phyloP scores from a whole-genome alignment of 2,797 vertebrate genomes.

The Australoheros facetus region DNA sequence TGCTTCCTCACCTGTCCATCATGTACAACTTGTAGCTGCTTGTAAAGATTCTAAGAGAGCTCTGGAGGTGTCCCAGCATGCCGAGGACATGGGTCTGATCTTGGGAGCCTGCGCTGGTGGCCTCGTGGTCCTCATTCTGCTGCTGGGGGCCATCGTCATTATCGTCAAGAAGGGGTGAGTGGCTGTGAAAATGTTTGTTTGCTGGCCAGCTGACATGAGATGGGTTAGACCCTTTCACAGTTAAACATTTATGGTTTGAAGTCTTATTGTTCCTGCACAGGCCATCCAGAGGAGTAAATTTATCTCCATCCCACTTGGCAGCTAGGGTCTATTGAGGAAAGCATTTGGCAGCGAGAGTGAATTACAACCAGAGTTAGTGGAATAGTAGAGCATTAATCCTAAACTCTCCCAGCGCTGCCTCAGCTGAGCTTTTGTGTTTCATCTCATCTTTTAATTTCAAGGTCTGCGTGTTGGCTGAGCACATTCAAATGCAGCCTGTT shows the following conservation, averaged over 20 bases:
- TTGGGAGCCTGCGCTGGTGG: constrained; percentile 92
- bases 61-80: constrained; percentile 91
- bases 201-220: not conserved
- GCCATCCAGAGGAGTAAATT: constrained; percentile 46
- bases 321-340: constrained; percentile 57
- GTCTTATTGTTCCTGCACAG: constrained; percentile 34
- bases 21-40: constrained; percentile 79
- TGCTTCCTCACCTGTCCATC: not conserved
- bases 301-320: constrained; percentile 62
- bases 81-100: constrained; percentile 95
- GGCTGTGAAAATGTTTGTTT: constrained; percentile 10
- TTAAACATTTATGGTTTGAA: constrained; percentile 6
- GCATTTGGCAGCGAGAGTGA: constrained; percentile 64
- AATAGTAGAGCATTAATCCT: constrained; percentile 67
- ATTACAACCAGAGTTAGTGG: constrained; percentile 65
- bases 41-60: constrained; percentile 92
- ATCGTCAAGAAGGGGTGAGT: constrained; percentile 93
- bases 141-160: constrained; percentile 90
- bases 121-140: constrained; percentile 89
- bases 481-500: constrained; percentile 55
- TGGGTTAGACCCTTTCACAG: constrained; percentile 14
- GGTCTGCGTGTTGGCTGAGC: constrained; percentile 62
- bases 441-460: constrained; percentile 77
- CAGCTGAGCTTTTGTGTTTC: constrained; percentile 65
- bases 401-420: constrained; percentile 39